Conservation (phyloP, 2,797 vertebrate genomes). For the Pangasius sanitwongsei region DNA sequence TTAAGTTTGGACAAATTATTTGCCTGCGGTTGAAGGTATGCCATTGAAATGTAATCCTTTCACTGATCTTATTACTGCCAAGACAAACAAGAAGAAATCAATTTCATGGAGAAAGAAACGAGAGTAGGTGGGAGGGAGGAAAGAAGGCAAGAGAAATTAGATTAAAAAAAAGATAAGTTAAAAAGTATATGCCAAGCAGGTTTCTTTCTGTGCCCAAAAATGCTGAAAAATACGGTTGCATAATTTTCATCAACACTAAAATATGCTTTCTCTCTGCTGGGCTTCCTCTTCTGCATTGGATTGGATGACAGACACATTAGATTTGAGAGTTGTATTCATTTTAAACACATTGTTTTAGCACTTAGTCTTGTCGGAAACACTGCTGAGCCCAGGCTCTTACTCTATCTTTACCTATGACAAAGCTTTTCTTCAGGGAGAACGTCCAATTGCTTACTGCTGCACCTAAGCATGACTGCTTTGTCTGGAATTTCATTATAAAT, state of each 20-base stretch:
- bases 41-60: slow-evolving; percentile 94
- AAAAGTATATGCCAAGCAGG: slow-evolving; percentile 59
- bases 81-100: slow-evolving; percentile 93
- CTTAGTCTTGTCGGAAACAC: slow-evolving; percentile 53
- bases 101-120: slow-evolving; percentile 77
- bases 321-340: slow-evolving; percentile 66
- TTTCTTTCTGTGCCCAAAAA: slow-evolving; percentile 52
- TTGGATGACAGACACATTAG: slow-evolving; percentile 69
- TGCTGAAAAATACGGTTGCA: slow-evolving; percentile 65
- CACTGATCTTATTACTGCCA: slow-evolving; percentile 94
- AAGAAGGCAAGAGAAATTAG: slow-evolving; percentile 76
- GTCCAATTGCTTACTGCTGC: slow-evolving; percentile 5
- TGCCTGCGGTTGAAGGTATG: slow-evolving; percentile 97
- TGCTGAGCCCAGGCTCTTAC: not conserved
- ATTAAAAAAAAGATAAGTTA: slow-evolving; percentile 74
- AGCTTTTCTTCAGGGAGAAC: slow-evolving; percentile 21
- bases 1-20: slow-evolving; percentile 99
- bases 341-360: slow-evolving; percentile 64
- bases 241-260: slow-evolving; percentile 67
- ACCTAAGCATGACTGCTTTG: not conserved
- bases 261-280: slow-evolving; percentile 57
- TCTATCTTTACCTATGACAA: slow-evolving; percentile 13
- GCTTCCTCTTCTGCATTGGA: slow-evolving; percentile 55
- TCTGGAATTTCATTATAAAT: not conserved
- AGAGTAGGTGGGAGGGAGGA: slow-evolving; percentile 67